These are phyloP conservation scores for Drosophila novamexicana DNA, from an alignment of 1,140 invertebrate genomes.

Conservation along the genomic window DNA sequence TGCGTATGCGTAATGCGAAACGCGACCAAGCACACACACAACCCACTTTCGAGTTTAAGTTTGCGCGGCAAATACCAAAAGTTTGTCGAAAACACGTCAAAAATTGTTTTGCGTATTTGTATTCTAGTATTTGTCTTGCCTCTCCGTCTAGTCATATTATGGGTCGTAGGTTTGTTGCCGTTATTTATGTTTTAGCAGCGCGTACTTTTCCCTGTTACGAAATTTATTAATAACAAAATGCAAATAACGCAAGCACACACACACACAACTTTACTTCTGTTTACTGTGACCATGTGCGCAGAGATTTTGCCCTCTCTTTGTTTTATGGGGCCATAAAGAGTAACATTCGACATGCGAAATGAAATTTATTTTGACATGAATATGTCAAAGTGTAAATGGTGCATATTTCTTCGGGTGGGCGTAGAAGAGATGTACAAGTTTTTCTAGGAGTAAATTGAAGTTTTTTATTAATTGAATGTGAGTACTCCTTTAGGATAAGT, in stretches of 20 bases:
- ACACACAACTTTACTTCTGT: background rate
- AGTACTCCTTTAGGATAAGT: too few species aligned
- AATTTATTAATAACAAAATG: slow-evolving; percentile 78
- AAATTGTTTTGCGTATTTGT: slow-evolving; percentile 42
- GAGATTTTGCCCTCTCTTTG: slow-evolving; percentile 12
- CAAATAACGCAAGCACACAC: slow-evolving; percentile 47
- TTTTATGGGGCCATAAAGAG: slow-evolving; percentile 57
- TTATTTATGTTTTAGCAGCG: slow-evolving; percentile 29
- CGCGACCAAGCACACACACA: slow-evolving; percentile 18
- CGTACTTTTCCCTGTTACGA: slow-evolving; percentile 42
- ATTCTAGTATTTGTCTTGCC: slow-evolving; percentile 28
- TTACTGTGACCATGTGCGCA: slow-evolving; percentile 16
- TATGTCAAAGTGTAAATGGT: slow-evolving; percentile 67
- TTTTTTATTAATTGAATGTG: background rate
- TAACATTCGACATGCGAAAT: slow-evolving; percentile 44
- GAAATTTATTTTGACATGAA: slow-evolving; percentile 43
- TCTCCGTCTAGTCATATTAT: background rate
- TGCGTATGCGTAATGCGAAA: slow-evolving; percentile 60
- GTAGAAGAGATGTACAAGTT: background rate
- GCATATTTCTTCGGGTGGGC: slow-evolving; percentile 35
- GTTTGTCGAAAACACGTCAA: slow-evolving; percentile 41
- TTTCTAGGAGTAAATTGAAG: background rate
- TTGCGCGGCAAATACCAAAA: slow-evolving; percentile 35
- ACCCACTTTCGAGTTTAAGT: background rate
- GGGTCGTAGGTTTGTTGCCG: background rate